phyloP scores from a whole-genome alignment of 2,888 invertebrate genomes.

The Sthenelais limicola region DNA sequence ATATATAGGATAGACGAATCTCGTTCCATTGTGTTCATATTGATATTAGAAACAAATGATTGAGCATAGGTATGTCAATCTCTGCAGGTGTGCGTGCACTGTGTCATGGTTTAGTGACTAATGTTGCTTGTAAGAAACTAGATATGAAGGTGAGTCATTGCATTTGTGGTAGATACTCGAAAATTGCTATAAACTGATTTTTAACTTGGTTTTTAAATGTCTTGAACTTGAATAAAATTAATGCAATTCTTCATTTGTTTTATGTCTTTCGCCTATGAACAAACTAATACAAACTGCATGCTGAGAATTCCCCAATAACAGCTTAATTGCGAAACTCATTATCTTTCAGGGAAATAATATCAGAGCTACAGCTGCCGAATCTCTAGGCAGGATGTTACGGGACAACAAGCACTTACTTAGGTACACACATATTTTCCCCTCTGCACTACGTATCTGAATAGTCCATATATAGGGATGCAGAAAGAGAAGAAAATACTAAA shows the following conservation, averaged over 20 bases:
- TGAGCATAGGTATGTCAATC: no score
- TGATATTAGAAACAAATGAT: no score
- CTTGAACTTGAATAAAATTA: no score
- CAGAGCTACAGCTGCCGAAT: constrained; percentile 67
- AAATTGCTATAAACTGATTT: no score
- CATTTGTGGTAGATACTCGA: no score
- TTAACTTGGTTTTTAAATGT: no score
- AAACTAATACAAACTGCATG: background rate
- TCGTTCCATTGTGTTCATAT: no score
- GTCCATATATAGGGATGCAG: background rate
- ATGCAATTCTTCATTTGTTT: no score
- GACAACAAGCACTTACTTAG: constrained; percentile 66
- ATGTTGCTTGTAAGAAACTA: constrained; percentile 65
- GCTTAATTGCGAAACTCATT: no score
- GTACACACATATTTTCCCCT: no score
- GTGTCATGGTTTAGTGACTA: constrained; percentile 65
- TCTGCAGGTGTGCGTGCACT: constrained; percentile 64
- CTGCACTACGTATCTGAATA: background rate
- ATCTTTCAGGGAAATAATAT: constrained; percentile 72
- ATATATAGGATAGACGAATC: no score
- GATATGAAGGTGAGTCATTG: constrained; percentile 70
- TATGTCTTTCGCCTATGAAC: background rate
- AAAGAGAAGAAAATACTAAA: background rate
- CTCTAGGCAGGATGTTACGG: constrained; percentile 66
- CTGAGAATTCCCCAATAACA: background rate